Evolutionary conservation across 2,113 vertebrate genomes (phyloP), one percentile per base, ranked within the genome.

Genomic region (Pelusios castaneus): DNA sequence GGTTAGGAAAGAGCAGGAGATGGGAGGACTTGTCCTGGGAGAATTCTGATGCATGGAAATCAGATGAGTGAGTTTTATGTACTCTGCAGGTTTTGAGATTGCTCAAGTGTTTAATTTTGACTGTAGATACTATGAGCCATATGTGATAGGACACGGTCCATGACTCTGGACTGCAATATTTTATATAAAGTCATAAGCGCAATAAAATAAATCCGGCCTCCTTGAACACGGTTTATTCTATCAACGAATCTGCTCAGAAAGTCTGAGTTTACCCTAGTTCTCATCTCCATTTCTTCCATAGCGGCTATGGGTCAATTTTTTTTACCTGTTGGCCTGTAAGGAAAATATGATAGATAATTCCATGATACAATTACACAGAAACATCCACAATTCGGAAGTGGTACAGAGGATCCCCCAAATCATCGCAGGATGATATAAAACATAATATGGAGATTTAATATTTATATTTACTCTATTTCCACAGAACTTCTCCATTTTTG

Each of bases 1-100:
- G 41, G 56, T 43, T 45, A 47, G 52, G 38, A 70, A 91, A 45
- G 43, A 88, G 77, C 43, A 77, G 43, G 81, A 79, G 52, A 49
- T 93, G 51, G 21, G 79, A 82, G 89, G 92, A 93, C 84, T 84
- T 92, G 60, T 94, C 93, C 47, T 45, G 81, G 86, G 88, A 83
- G 79, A 56, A 76, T 95, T 96, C 81, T 86, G 70, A 47, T 92
- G 79, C 80, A 76, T 96, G 84, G 60, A 79, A 95, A 92, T 47
- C 54, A 91, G 67, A 52, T 67, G 87, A 82, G 81, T 47, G 43
- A 96, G 79, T 82, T 70, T 70, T 49, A 83, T 41, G 52, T 52
- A 31, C 56, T 89, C 51, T 25, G 13, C 25, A 52, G 41, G 25
- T 75, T 95, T 88, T 88, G 82, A 60, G 60, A 52, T 89, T 31